Base-by-base conservation (phyloP, 2,113 vertebrate species). In the Scomber scombrus region DNA sequence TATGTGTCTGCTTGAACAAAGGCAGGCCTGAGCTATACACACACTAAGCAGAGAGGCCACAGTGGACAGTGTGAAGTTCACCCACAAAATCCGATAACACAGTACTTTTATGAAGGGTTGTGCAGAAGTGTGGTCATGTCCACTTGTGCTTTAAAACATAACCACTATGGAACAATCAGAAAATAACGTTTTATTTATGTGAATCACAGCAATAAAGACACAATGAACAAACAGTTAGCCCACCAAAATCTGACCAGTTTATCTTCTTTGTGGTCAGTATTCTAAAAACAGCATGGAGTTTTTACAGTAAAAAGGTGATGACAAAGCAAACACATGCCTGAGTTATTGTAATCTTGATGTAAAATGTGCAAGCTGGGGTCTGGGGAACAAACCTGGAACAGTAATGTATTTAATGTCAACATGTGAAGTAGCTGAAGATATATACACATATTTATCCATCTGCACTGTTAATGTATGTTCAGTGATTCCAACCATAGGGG, bases 161-260 rank as follows among this genome's bases (percentile, higher is more conserved):
- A 40, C 9, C 34, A 2, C 34, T 9, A 40, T 9, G 34, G 8
- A 34, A 40, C 34, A 40, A 40, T 40, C 34, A 9, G 6, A 40
- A 40, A 40, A 40, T 40, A 40, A 40, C 2, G 8, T 40, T 40
- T 40, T 40, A 40, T 40, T 40, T 40, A 7, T 40, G 7, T 9
- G 8, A 10, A 9, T 40, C 34, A 40, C 34, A 7, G 34, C 34
- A 16, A 19, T 31, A 64, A 83, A 34, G 63, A 79, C 16, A 58
- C n/a, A 4, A 46, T 68, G 88, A 85, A 88, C 81, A 84, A 85
- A 82, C 26, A 8, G 51, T 71, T 63, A 4, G 34, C 68, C 58
- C 57, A 1, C 72, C 72, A 78, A 34, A 74, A 67, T 78, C 49
- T 16, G 16, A 2, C 4, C 31, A 46, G 50, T 76, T 75, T 68